A percentile compares a stretch with the other conserved stretches of the same genome.
phyloP scores from a whole-genome alignment of 2,888 invertebrate genomes.

The Spilarctia lutea region DNA sequence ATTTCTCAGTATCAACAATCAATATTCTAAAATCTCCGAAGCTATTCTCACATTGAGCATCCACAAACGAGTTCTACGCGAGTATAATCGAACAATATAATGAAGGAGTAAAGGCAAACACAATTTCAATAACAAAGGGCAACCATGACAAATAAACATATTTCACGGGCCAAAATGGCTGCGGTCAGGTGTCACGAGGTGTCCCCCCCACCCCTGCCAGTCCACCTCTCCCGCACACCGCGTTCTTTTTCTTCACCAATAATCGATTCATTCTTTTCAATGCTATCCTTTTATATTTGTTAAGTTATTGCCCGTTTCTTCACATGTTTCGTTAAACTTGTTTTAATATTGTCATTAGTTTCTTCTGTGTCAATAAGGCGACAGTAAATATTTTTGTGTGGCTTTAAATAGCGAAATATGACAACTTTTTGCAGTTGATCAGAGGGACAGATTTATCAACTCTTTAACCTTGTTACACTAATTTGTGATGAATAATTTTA shows the following conservation, averaged over 20 bases:
- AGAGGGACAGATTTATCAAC: neutral
- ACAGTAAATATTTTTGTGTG: neutral
- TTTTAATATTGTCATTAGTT: conserved; percentile 35
- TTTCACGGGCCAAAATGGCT: conserved; percentile 86
- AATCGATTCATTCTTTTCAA: conserved; percentile 83
- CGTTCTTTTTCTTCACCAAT: conserved; percentile 76
- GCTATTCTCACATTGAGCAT: conserved; percentile 80
- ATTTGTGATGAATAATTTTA: neutral
- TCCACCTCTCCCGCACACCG: conserved; percentile 46
- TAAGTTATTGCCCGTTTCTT: conserved; percentile 52
- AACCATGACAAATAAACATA: conserved; percentile 86
- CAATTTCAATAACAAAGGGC: conserved; percentile 86
- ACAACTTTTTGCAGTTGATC: neutral
- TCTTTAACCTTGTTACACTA: neutral
- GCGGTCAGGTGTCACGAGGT: conserved; percentile 84
- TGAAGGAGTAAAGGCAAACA: conserved; percentile 86
- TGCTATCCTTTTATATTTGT: conserved; percentile 71
- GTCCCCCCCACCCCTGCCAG: conserved; percentile 63
- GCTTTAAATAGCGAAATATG: neutral
- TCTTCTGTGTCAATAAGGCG: conserved; percentile 25
- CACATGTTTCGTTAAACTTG: conserved; percentile 36
- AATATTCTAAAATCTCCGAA: conserved; percentile 84
- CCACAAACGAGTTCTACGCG: conserved; percentile 82
- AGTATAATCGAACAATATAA: conserved; percentile 86
- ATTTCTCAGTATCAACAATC: conserved; percentile 86